Base-by-base conservation (phyloP, 2,113 vertebrate species). In the Natator depressus region DNA sequence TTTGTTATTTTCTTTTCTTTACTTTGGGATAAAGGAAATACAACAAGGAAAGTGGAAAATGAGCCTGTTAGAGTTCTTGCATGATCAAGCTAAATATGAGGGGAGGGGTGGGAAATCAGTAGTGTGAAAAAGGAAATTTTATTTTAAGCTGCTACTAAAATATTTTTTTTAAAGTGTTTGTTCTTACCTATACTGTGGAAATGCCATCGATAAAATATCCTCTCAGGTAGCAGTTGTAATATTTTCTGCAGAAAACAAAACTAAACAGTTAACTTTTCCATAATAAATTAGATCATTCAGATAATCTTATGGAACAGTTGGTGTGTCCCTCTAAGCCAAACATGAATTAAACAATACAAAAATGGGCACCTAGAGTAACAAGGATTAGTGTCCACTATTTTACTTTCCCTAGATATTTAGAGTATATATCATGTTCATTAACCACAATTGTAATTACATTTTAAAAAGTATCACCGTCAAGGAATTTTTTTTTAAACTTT, bases 171-270 rank as follows among this genome's bases (percentile, higher is more conserved):
- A 89, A 93, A 89, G 14, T 4, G 38, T 95, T 94, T 85, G 13
- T 95, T 96, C 99, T 98, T 99, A 99, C 99, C 99, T 99, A 99
- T 99, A 98, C 99, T 99, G 98, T 99, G 99, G 97, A 99, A 99
- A 98, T 99, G 99, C 99, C 99, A 99, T 97, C 99, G 98, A 97
- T 98, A 99, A 98, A 99, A 99, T 98, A 99, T 99, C 98, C 99
- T 99, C 98, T 99, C 99, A 65, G 99, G 99, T 95, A 99, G 99
- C 92, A 99, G 99, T 95, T 99, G 99, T 87, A 99, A 97, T 98
- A 99, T 99, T 99, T 99, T 99, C 99, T 99, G 98, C 88, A 97
- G 95, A 96, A 98, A 97, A 98, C 92, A 96, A 97, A 96, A 95
- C 53, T 75, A 75, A 69, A 94, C 1, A 91, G 93, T 95, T 86